Percentiles rank a stretch among this genome's conserved stretches.
These are phyloP conservation scores for Dromius quadrimaculatus DNA, from an alignment of 2,888 invertebrate genomes.

Conservation along the genomic window DNA sequence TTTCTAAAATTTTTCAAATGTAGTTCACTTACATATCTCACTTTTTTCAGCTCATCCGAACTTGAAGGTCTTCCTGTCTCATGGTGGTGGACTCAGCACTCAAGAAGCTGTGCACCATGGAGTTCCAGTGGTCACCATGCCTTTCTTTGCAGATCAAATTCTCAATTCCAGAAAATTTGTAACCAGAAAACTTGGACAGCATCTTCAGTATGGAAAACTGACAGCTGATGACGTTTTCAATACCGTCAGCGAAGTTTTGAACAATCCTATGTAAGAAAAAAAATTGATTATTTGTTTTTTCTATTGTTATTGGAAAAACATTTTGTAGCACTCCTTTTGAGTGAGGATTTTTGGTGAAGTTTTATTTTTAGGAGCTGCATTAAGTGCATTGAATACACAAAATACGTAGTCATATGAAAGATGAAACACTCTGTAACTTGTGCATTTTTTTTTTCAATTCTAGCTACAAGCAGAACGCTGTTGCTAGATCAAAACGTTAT, in stretches of 20 bases:
- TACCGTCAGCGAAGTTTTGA: conserved; percentile 55
- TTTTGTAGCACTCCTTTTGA: too few relatives aligned
- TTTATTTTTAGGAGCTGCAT: too few relatives aligned
- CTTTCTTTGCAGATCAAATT: conserved; percentile 59
- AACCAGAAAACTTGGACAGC: conserved; percentile 57
- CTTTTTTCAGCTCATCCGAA: conserved; percentile 54
- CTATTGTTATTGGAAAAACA: background rate
- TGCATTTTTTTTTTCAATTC: too few relatives aligned
- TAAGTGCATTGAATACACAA: too few relatives aligned
- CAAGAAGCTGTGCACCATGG: conserved; percentile 56
- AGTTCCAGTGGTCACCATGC: conserved; percentile 57
- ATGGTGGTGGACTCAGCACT: conserved; percentile 58
- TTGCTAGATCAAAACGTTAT: conserved; percentile 53
- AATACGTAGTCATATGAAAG: too few relatives aligned
- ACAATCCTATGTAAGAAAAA: conserved; percentile 56
- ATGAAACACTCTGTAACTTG: too few relatives aligned
- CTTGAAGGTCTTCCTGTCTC: conserved; percentile 52
- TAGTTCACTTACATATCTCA: background rate
- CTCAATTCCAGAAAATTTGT: conserved; percentile 59
- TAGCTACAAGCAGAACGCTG: conserved; percentile 56
- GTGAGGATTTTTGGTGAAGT: too few relatives aligned
- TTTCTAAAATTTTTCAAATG: background rate
- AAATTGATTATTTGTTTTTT: background rate
- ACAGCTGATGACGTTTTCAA: conserved; percentile 55
- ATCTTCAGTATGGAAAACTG: conserved; percentile 56